A percentile compares a stretch with the other conserved stretches of the same genome.
These are phyloP conservation scores for Cygnus buccinator DNA, from an alignment of 2,113 vertebrate genomes.

Conservation along the genomic window DNA sequence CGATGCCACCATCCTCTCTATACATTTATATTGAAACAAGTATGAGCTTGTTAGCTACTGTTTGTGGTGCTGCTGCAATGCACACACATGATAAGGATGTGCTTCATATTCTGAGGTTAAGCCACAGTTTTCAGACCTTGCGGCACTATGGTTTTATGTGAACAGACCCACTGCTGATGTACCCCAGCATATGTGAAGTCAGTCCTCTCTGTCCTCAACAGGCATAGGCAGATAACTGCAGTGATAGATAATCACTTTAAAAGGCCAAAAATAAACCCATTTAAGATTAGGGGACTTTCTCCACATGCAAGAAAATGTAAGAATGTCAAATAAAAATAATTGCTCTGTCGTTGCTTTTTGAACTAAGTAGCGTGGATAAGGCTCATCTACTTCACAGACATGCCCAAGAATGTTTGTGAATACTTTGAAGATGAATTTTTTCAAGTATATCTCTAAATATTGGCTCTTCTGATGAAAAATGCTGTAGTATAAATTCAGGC, in stretches of 20 bases:
- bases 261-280: not conserved
- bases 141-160: not conserved
- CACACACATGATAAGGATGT: not conserved
- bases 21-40: fast-evolving
- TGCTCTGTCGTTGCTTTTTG: not conserved
- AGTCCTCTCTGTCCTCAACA: not conserved
- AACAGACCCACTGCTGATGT: not conserved
- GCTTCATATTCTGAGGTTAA: not conserved
- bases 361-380: not conserved
- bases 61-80: not conserved
- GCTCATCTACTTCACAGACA: not conserved
- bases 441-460: not conserved
- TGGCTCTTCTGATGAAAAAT: not conserved
- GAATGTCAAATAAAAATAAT: not conserved
- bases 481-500: not conserved
- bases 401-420: not conserved
- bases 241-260: not conserved
- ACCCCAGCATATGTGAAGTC: not conserved
- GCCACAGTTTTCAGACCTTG: not conserved
- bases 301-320: not conserved
- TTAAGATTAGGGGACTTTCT: not conserved
- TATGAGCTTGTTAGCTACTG: not conserved
- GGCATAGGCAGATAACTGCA: not conserved
- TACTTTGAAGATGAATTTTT: not conserved
- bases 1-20: not conserved